Evolutionary conservation across 2,797 vertebrate genomes (phyloP).

Genomic region (Cryptoblepharus egeriae): DNA sequence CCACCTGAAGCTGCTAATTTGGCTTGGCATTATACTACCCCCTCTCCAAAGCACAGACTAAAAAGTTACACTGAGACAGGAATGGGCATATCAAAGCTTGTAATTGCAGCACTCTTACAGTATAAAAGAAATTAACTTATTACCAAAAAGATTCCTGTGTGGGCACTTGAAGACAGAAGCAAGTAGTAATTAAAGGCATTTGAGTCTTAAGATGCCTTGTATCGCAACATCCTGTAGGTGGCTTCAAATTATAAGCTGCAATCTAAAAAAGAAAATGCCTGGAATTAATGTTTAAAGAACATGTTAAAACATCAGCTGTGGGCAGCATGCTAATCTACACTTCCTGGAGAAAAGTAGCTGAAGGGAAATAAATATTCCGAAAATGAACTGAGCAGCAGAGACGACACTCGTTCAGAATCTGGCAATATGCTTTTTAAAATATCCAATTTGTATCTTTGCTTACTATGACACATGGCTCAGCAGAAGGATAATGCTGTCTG

Average conservation of each 20-base stretch:
- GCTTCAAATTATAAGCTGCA: constrained; percentile 42
- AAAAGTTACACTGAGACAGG: background rate
- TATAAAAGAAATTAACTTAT: constrained; percentile 31
- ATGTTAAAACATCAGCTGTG: background rate
- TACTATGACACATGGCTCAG: background rate
- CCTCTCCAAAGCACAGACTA: background rate
- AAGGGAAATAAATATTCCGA: background rate
- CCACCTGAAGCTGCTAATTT: constrained; percentile 29
- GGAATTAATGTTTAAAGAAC: constrained; percentile 36
- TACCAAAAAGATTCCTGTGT: constrained; percentile 5
- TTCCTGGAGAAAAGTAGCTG: constrained; percentile 18
- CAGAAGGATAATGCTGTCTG: background rate
- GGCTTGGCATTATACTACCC: constrained; percentile 30
- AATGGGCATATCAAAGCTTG: background rate
- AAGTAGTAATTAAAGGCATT: rapidly evolving
- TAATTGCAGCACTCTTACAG: background rate
- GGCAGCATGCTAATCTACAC: background rate
- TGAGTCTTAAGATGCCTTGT: background rate
- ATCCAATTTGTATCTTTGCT: background rate
- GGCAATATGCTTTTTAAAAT: background rate
- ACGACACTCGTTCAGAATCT: constrained; percentile 5
- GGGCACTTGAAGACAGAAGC: constrained; percentile 26
- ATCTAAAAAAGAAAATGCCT: constrained; percentile 16
- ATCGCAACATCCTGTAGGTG: background rate
- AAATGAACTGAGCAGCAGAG: background rate